These are phyloP conservation scores for Azorinus chamasolen DNA, from an alignment of 2,888 invertebrate species.

Conservation along the genomic window DNA sequence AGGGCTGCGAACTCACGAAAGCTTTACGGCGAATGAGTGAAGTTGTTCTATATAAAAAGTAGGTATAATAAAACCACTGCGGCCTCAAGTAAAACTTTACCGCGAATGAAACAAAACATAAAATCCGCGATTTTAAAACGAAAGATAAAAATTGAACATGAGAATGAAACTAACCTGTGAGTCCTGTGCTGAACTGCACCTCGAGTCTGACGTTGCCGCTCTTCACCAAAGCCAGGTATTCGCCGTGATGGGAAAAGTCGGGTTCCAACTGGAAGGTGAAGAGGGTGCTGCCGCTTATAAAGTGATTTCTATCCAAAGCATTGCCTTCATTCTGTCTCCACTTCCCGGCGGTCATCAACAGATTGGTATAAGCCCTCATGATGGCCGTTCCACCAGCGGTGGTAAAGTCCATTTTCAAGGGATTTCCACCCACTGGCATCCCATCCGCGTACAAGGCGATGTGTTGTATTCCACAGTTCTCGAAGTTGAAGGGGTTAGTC, in stretches of 20 bases:
- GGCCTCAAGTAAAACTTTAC: too few species aligned
- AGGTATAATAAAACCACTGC: too few species aligned
- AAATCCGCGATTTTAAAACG: too few species aligned
- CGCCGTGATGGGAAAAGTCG: conserved; percentile 34
- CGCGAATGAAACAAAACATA: too few species aligned
- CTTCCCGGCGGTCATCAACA: conserved; percentile 22
- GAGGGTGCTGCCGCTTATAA: conserved; percentile 22
- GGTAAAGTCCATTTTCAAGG: conserved; percentile 36
- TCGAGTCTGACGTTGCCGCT: conserved; percentile 29
- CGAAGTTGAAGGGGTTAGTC: conserved; percentile 37
- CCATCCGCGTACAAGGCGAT: conserved; percentile 32
- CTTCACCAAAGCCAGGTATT: conserved; percentile 32
- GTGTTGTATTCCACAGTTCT: conserved; percentile 22
- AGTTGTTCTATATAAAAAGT: too few species aligned
- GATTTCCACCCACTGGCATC: conserved; percentile 23
- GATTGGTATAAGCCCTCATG: conserved; percentile 40
- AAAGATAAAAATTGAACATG: too few species aligned
- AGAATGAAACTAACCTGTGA: too few species aligned
- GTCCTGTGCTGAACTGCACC: conserved; percentile 25
- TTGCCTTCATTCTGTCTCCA: conserved; percentile 39
- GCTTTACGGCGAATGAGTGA: too few species aligned
- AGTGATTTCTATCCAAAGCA: conserved; percentile 26
- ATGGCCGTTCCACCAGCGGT: conserved; percentile 6
- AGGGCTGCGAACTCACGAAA: too few species aligned
- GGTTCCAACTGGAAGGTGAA: conserved; percentile 43